Evolutionary conservation across 1,140 invertebrate species (phyloP).

Genomic region (Drosophila prosaltans): DNA sequence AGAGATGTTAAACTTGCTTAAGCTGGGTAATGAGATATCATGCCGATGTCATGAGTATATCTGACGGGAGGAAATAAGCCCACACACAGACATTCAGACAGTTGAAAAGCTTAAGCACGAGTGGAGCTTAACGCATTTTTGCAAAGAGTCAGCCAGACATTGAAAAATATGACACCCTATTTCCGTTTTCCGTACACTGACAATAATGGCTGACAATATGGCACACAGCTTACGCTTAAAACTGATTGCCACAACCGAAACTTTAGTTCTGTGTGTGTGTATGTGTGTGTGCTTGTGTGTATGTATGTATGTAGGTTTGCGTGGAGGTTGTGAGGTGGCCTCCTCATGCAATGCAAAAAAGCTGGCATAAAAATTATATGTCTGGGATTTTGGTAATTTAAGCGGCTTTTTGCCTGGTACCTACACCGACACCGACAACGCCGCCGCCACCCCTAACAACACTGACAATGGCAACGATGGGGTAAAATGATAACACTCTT

Average conservation of each 20-base stretch:
- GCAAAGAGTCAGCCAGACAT: slow-evolving; percentile 43
- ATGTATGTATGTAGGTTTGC: neutral
- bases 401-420: slow-evolving; percentile 60
- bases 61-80: slow-evolving; percentile 45
- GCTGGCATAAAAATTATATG: slow-evolving; percentile 66
- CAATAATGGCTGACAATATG: slow-evolving; percentile 77
- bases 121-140: slow-evolving; percentile 70
- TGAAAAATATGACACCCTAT: slow-evolving; percentile 75
- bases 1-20: slow-evolving; percentile 67
- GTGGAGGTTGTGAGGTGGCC: neutral
- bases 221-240: slow-evolving; percentile 72
- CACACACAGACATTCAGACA: slow-evolving; percentile 18
- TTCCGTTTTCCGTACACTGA: slow-evolving; percentile 70
- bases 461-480: slow-evolving; percentile 2
- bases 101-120: slow-evolving; percentile 58
- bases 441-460: slow-evolving; percentile 24
- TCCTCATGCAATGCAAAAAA: slow-evolving; percentile 33
- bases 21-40: slow-evolving; percentile 70
- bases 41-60: slow-evolving; percentile 41
- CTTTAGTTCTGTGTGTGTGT: slow-evolving; percentile 40
- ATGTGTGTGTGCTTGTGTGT: slow-evolving; percentile 15
- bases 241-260: slow-evolving; percentile 65
- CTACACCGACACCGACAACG: slow-evolving; percentile 27
- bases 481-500: slow-evolving; percentile 21
- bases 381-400: slow-evolving; percentile 74